Evolutionary conservation across 2,797 vertebrate genomes (phyloP).

Genomic region (Cichlasoma orientale): DNA sequence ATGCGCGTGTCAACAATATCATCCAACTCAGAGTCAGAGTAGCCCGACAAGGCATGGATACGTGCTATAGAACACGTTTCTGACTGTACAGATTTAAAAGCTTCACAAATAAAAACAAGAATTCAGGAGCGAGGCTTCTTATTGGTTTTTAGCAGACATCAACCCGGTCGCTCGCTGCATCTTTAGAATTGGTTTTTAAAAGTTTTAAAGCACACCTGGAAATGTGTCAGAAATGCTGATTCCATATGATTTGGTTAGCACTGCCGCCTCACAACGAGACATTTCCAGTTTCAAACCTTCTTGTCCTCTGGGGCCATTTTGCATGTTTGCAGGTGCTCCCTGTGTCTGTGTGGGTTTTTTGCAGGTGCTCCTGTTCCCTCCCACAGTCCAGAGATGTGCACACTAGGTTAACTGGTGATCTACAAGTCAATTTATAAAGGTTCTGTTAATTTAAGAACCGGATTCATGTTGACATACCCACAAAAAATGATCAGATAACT

Average conservation of each 20-base stretch:
- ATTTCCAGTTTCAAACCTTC: not conserved
- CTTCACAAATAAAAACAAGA: not conserved
- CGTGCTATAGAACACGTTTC: not conserved
- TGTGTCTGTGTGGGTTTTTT: not conserved
- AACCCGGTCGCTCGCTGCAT: too few relatives aligned
- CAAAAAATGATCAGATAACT: not conserved
- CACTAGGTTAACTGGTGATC: not conserved
- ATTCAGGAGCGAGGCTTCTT: not conserved
- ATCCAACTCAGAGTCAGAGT: not conserved
- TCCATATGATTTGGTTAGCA: not conserved
- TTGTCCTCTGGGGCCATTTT: not conserved
- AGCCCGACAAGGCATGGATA: not conserved
- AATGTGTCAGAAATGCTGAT: not conserved
- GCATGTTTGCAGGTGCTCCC: not conserved
- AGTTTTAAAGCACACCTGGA: rapidly evolving
- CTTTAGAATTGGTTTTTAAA: not conserved
- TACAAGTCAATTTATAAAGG: not conserved
- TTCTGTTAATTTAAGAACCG: not conserved
- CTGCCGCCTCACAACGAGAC: not conserved
- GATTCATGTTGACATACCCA: not conserved
- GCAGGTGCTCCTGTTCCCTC: not conserved
- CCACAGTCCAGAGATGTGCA: not conserved
- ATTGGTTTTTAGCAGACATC: not conserved
- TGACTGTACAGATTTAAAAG: not conserved
- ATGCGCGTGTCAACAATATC: conserved; percentile 13